These are phyloP conservation scores for Enteromius afrohamiltoni DNA, from an alignment of 2,797 vertebrate genomes.

Conservation along the genomic window DNA sequence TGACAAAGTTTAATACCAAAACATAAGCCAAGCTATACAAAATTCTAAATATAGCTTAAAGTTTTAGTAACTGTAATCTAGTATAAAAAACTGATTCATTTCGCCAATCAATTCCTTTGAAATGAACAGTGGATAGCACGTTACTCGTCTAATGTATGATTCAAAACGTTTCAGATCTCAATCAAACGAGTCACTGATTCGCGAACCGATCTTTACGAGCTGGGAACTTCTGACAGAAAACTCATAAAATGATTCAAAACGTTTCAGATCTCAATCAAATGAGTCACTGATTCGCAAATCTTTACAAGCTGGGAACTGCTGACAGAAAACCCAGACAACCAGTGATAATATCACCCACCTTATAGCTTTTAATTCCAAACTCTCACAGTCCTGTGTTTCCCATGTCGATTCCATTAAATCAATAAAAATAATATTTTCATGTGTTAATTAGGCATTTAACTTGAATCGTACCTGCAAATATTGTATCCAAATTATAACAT, in stretches of 20 bases:
- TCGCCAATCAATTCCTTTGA: neutral
- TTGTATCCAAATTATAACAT: neutral
- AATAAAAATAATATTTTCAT: neutral
- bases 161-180: no score
- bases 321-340: no score
- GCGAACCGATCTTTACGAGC: no score
- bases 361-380: neutral
- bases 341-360: neutral
- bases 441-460: neutral
- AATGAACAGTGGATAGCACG: neutral
- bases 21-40: no score
- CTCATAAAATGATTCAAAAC: no score
- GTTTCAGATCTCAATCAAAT: no score
- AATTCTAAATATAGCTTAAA: no score
- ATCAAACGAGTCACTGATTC: no score
- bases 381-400: neutral
- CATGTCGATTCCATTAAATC: neutral
- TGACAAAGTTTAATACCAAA: no score
- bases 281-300: no score
- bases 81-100: neutral
- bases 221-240: no score
- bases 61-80: neutral
- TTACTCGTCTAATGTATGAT: neutral
- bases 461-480: neutral
- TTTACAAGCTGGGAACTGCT: no score